Evolutionary conservation across 2,888 invertebrate genomes (phyloP), one percentile per base, ranked within the genome.

Genomic region (Chydorus sphaericus): DNA sequence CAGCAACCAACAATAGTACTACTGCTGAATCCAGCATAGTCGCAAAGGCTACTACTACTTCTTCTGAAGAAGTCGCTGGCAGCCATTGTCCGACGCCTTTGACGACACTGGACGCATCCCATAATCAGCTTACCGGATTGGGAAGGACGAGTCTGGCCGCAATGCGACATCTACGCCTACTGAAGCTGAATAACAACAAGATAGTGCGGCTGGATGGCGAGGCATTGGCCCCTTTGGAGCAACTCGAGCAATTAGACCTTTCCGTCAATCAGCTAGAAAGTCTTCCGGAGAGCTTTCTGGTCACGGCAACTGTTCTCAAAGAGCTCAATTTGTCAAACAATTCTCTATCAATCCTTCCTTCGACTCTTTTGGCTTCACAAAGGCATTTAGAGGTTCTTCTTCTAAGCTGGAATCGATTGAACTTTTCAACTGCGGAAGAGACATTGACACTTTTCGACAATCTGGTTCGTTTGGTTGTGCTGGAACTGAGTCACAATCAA

Each of bases 261-360:
- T 82, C 83, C 49, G 73, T 74, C 59, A 86, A 86, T 68, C 80
- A 83, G 65, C 71, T 87, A 62, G 80, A 81, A n/a, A 83, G 81
- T 65, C 33, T 55, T 2, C 49, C 55, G 1, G 36, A 37, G 11
- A 11, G 26, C 6, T 33, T 49, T 8, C 39, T 55, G 31, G 31
- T 33, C 5, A 28, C 20, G 10, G 26, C 55, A 11, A 23, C 48
- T 29, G 48, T 33, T 16, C 16, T 55, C 36, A 86, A 85, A 72
- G 90, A 91, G 73, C 82, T 92, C 66, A 84, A 89, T 71, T 73
- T 92, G 67, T 87, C 89, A 71, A 91, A 92, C 72, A 92, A 92
- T 75, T 87, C 89, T 23, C 83, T 93, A 64, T 82, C 83, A 68
- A 83, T 84, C 44, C 75, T 92, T 62, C 85, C 89, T 62, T 85